phyloP scores from a whole-genome alignment of 2,888 invertebrate genomes.

The Drosophila parthenogenetica region DNA sequence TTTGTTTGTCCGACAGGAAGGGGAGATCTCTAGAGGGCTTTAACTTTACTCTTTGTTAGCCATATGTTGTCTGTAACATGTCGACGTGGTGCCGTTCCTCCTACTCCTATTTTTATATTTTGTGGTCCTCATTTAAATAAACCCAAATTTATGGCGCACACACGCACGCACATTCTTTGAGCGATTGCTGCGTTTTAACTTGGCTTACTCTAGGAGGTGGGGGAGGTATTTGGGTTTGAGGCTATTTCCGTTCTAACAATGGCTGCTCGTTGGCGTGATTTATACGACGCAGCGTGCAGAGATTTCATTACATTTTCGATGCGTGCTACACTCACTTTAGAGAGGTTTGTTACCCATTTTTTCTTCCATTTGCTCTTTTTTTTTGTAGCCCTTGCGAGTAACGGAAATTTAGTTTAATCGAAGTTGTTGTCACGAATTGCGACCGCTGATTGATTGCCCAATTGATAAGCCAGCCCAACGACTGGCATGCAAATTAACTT shows the following conservation, averaged over 20 bases:
- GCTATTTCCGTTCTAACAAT: conserved; percentile 74
- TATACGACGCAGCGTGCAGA: conserved; percentile 64
- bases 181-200: conserved; percentile 62
- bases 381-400: conserved; percentile 14
- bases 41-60: conserved; percentile 46
- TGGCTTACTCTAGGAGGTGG: conserved; percentile 29
- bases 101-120: conserved; percentile 11
- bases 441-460: conserved; percentile 72
- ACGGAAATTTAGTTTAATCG: conserved; percentile 78
- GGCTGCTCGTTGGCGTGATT: conserved; percentile 66
- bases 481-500: conserved; percentile 52
- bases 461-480: conserved; percentile 50
- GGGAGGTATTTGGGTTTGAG: conserved; percentile 32
- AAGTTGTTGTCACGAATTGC: conserved; percentile 76
- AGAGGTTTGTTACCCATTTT: conserved; percentile 35
- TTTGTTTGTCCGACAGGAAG: conserved; percentile 22
- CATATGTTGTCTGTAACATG: conserved; percentile 53
- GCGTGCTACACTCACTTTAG: conserved; percentile 43
- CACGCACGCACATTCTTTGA: conserved; percentile 37
- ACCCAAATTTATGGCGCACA: conserved; percentile 65
- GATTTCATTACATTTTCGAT: conserved; percentile 69
- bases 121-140: conserved; percentile 70
- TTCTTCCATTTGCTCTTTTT: conserved; percentile 14
- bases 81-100: conserved; percentile 6
- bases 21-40: conserved; percentile 3